Evolutionary conservation across 2,113 vertebrate species (phyloP).

Genomic region (Sialia sialis): DNA sequence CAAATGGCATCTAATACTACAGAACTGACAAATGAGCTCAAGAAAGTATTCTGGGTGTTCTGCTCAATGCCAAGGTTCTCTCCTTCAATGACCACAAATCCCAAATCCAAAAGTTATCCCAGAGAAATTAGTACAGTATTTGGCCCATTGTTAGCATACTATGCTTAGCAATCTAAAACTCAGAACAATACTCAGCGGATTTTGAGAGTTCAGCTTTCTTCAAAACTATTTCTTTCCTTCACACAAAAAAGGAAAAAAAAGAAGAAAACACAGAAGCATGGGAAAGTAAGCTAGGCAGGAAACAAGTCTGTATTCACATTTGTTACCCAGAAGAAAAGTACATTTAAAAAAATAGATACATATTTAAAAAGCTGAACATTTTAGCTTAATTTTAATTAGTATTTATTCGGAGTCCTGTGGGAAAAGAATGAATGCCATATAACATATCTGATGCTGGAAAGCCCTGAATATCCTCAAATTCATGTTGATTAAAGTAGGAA

Average conservation of each 20-base stretch:
- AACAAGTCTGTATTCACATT: slow-evolving; percentile 43
- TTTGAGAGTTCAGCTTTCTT: slow-evolving; percentile 46
- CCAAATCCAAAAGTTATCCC: background rate
- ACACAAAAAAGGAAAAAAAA: slow-evolving; percentile 18
- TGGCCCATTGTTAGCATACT: slow-evolving; percentile 2
- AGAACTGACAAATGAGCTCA: background rate
- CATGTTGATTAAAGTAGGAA: background rate
- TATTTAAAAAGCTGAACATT: background rate
- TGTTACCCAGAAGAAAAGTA: slow-evolving; percentile 31
- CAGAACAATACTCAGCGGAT: slow-evolving; percentile 43
- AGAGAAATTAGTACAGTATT: background rate
- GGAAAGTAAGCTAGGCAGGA: slow-evolving; percentile 57
- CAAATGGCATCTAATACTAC: background rate
- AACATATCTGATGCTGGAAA: background rate
- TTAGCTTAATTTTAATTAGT: slow-evolving; percentile 35
- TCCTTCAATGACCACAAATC: background rate
- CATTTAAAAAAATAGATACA: background rate
- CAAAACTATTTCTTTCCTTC: slow-evolving; percentile 46
- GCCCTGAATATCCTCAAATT: background rate
- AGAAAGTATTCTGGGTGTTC: background rate
- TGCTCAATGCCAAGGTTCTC: background rate
- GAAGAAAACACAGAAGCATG: slow-evolving; percentile 40
- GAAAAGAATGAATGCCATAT: background rate
- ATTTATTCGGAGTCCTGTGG: slow-evolving; percentile 16
- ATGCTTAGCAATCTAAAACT: slow-evolving; percentile 5